Base-by-base conservation (phyloP, 2,888 invertebrate species). In the Diarsia brunnea region DNA sequence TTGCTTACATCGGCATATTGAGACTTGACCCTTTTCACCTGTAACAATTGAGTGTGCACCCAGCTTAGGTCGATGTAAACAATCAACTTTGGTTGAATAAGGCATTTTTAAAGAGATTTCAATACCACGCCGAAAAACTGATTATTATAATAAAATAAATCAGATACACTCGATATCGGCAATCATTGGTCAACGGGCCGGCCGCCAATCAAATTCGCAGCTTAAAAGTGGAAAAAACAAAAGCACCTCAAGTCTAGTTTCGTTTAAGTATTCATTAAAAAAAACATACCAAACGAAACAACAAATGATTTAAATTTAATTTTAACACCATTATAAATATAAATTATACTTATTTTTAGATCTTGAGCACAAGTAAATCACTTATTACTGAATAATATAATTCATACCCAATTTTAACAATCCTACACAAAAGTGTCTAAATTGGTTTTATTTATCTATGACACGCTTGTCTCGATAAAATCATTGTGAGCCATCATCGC, bases 71-170 rank as follows among this genome's bases (percentile, higher is more conserved):
- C 68, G 61, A 81, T 61, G 80, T 71, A 73, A 83, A 84, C 81
- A 84, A 76, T 86, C 78, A 78, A 88, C 75, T 78, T 83, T 78
- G 85, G 74, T 79, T 75, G 81, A 81, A 81, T 71, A 81, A 47
- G 47, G 64, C 60, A 53, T 58, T 64, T 55, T 38, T 12, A 31
- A 14, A 74, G n/a, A 27, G 11, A 63, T 27, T 61, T 64, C 38
- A 16, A 27, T 27, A 61, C 24, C 12, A 60, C n/a, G n/a, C 0
- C 21, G 7, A 38, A 21, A 1, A 21, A 51, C 4, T 27, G 27
- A 51, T 60, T 49, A 55, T 55, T 55, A 8, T 7, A 8, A 2
- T 14, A 24, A 55, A 58, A 27, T 4, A 60, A 14, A 73, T 49
- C 16, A 38, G 31, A 69, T 21, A 24, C 51, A 43, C 21, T 70